Conservation (phyloP, 2,888 invertebrate genomes). For the Drosophila dives region DNA sequence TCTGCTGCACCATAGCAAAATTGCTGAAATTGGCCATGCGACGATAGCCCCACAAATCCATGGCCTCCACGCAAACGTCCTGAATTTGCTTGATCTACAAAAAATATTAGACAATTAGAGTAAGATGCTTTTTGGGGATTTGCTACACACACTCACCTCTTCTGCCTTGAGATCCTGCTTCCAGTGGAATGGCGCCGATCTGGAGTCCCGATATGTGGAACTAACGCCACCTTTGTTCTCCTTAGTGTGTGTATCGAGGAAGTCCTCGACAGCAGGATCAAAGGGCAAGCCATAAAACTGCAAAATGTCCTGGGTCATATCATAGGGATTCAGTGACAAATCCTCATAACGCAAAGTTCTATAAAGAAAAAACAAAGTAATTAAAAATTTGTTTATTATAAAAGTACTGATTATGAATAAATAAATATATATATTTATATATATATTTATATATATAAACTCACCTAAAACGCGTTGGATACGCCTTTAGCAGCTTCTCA, state of each 20-base stretch:
- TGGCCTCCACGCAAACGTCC: slow-evolving; percentile 90
- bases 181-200: slow-evolving; percentile 95
- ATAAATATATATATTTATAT: not conserved
- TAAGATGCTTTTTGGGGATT: not conserved
- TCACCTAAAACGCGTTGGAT: slow-evolving; percentile 91
- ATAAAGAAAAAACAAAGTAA: not conserved
- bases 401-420: not conserved
- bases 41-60: slow-evolving; percentile 93
- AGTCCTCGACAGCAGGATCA: slow-evolving; percentile 89
- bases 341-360: slow-evolving; percentile 95
- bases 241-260: slow-evolving; percentile 93
- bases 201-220: slow-evolving; percentile 94
- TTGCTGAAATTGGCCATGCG: slow-evolving; percentile 87
- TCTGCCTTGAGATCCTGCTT: slow-evolving; percentile 89
- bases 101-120: not conserved
- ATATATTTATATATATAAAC: slow-evolving; percentile 47
- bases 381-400: not conserved
- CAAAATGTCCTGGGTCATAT: slow-evolving; percentile 89
- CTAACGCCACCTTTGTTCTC: slow-evolving; percentile 92
- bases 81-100: slow-evolving; percentile 85
- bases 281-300: slow-evolving; percentile 91
- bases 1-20: slow-evolving; percentile 85
- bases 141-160: slow-evolving; percentile 86
- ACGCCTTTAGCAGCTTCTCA: slow-evolving; percentile 88
- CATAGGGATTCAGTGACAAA: slow-evolving; percentile 90